These are phyloP conservation scores for Halichondria panicea DNA, from an alignment of 37 sponge, comb jelly and placozoan genomes.

Conservation along the genomic window DNA sequence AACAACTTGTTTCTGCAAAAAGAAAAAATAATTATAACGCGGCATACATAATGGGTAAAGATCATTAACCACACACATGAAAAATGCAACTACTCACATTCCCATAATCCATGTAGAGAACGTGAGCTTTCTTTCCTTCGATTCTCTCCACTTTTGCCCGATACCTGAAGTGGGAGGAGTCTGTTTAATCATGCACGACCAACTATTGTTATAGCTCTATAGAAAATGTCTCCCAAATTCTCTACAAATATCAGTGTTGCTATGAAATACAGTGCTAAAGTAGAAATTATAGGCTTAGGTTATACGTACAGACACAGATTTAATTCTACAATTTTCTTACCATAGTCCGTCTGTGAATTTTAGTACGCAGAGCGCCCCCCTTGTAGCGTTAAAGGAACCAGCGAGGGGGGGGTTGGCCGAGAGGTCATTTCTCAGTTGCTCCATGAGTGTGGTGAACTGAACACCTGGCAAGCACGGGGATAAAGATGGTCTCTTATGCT, in stretches of 20 bases:
- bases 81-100: conserved; percentile 62
- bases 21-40: background rate
- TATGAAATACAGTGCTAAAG: too few relatives aligned
- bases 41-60: background rate
- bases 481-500: too few relatives aligned
- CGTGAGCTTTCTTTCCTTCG: conserved; percentile 45
- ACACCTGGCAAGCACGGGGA: too few relatives aligned
- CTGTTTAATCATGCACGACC: too few relatives aligned
- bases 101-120: conserved; percentile 89
- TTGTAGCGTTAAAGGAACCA: conserved; percentile 79
- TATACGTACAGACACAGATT: too few relatives aligned
- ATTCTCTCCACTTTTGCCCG: conserved; percentile 78
- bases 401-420: conserved; percentile 80
- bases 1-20: conserved; percentile 16
- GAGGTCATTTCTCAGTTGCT: conserved; percentile 71
- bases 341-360: conserved; percentile 77
- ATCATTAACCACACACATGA: background rate
- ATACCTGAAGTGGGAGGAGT: conserved; percentile 70
- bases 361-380: conserved; percentile 74
- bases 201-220: too few relatives aligned
- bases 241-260: too few relatives aligned
- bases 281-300: too few relatives aligned
- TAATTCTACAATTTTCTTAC: too few relatives aligned
- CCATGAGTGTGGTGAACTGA: too few relatives aligned
- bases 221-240: too few relatives aligned